These are phyloP conservation scores for Aphidius gifuensis DNA, from an alignment of 1,140 invertebrate species.

Conservation along the genomic window DNA sequence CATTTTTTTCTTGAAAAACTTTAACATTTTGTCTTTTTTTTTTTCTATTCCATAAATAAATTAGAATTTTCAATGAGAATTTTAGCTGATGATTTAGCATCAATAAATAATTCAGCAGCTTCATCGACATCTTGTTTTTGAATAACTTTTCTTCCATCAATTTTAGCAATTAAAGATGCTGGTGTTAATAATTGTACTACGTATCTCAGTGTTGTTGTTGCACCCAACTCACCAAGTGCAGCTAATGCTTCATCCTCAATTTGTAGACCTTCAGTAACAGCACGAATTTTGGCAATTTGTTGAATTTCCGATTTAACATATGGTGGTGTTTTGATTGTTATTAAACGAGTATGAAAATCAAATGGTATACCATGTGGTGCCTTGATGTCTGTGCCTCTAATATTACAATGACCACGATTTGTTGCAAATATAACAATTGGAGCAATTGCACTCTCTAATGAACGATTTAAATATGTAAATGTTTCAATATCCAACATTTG, in stretches of 20 bases:
- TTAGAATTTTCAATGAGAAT: constrained; percentile 85
- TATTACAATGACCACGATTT: constrained; percentile 90
- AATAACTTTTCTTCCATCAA: constrained; percentile 83
- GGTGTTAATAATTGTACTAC: constrained; percentile 94
- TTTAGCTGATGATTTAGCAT: constrained; percentile 94
- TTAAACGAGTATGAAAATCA: constrained; percentile 89
- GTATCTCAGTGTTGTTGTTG: constrained; percentile 85
- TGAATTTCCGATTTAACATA: constrained; percentile 77
- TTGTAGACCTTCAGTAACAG: constrained; percentile 84
- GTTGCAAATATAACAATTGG: constrained; percentile 99
- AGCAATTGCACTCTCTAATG: constrained; percentile 93
- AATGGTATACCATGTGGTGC: constrained; percentile 93
- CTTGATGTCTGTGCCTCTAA: constrained; percentile 91
- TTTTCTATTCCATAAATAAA: constrained; percentile 70
- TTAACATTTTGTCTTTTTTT: too few relatives aligned
- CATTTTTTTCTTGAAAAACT: too few relatives aligned
- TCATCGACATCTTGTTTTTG: constrained; percentile 80
- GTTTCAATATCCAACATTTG: constrained; percentile 99
- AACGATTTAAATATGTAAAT: constrained; percentile 97
- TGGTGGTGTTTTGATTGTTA: constrained; percentile 89
- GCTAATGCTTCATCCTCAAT: constrained; percentile 82
- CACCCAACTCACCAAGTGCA: constrained; percentile 79
- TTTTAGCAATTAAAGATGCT: constrained; percentile 80
- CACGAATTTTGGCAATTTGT: constrained; percentile 88
- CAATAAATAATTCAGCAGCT: constrained; percentile 82